Percentiles rank a stretch among this genome's conserved stretches.
Conservation (phyloP, 2,113 vertebrate genomes). For the Cyanoderma ruficeps region DNA sequence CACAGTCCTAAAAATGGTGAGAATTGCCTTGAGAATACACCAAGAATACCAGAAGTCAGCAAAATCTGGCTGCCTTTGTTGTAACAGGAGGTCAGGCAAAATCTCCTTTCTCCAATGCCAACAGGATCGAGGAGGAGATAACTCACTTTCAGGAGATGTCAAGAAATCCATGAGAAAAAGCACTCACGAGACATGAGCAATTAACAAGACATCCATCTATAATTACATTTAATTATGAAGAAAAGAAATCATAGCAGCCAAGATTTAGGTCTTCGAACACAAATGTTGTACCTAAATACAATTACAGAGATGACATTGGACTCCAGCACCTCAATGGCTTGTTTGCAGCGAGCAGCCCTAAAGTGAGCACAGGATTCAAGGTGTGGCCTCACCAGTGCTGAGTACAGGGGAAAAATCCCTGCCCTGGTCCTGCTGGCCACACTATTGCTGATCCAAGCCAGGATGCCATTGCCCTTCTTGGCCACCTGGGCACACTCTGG, state of each 20-base stretch:
- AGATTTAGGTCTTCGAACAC: not conserved
- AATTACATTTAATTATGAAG: not conserved
- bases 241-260: not conserved
- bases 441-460: not conserved
- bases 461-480: not conserved
- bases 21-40: not conserved
- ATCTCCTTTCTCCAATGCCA: not conserved
- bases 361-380: not conserved
- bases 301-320: not conserved
- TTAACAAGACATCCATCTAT: not conserved
- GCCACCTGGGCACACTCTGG: not conserved
- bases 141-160: not conserved
- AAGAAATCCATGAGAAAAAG: not conserved
- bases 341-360: not conserved
- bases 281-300: not conserved
- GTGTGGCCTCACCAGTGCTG: rapidly evolving
- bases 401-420: not conserved
- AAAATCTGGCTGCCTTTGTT: not conserved
- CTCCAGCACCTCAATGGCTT: not conserved
- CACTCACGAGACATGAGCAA: not conserved
- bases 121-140: not conserved
- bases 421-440: not conserved
- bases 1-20: not conserved
- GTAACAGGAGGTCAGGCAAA: not conserved
- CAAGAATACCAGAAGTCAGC: not conserved